phyloP scores from a whole-genome alignment of 2,888 invertebrate genomes.

The Drosophila fulvimacula region DNA sequence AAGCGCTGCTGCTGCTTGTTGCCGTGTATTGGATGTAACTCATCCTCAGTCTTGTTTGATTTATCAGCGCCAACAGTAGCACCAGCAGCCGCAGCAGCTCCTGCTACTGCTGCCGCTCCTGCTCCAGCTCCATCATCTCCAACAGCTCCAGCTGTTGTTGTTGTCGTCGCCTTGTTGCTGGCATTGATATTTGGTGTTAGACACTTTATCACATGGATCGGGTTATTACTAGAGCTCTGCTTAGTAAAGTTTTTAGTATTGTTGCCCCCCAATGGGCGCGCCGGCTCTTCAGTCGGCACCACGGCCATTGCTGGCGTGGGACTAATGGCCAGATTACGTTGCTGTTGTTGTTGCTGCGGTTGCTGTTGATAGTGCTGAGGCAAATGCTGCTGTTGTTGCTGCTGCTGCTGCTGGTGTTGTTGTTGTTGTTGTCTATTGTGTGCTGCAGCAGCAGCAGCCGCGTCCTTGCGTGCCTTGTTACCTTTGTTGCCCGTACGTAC shows the following conservation, averaged over 20 bases:
- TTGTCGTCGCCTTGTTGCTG: slow-evolving; percentile 67
- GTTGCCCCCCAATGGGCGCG: slow-evolving; percentile 86
- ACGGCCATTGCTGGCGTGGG: slow-evolving; percentile 74
- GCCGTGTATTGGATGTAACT: slow-evolving; percentile 72
- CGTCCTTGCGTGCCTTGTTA: slow-evolving; percentile 82
- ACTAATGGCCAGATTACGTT: slow-evolving; percentile 64
- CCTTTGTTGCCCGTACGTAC: slow-evolving; percentile 86
- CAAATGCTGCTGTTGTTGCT: slow-evolving; percentile 61
- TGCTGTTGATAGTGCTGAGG: slow-evolving; percentile 36
- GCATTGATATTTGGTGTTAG: slow-evolving; percentile 84
- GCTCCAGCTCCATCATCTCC: slow-evolving; percentile 26
- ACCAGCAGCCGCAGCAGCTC: neutral
- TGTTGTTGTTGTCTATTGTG: slow-evolving; percentile 69
- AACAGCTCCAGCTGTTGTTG: slow-evolving; percentile 44
- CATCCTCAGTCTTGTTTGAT: slow-evolving; percentile 88
- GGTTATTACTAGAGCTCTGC: slow-evolving; percentile 82
- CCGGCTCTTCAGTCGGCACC: slow-evolving; percentile 80
- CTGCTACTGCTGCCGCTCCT: slow-evolving; percentile 1
- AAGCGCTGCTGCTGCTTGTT: slow-evolving; percentile 47
- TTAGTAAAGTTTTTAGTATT: slow-evolving; percentile 80
- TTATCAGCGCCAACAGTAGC: slow-evolving; percentile 85
- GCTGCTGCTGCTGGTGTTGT: slow-evolving; percentile 61
- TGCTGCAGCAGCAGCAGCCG: slow-evolving; percentile 40
- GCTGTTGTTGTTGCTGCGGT: slow-evolving; percentile 45
- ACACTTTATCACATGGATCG: slow-evolving; percentile 85